Evolutionary conservation across 2,797 vertebrate genomes (phyloP).

Genomic region (Acrossocheilus wenchowensis): DNA sequence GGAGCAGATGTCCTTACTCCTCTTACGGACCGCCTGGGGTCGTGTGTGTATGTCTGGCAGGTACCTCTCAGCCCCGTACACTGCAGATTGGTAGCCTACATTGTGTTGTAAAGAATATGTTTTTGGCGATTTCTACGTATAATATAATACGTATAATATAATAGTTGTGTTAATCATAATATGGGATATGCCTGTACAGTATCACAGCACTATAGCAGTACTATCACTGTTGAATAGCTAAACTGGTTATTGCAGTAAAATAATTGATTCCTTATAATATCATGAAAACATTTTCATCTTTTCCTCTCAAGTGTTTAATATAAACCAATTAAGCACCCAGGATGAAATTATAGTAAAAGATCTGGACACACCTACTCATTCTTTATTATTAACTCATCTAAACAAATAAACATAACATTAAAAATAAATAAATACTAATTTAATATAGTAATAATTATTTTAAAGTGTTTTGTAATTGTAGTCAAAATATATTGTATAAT

Average conservation of each 20-base stretch:
- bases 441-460: too few relatives aligned
- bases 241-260: neutral
- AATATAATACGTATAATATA: too few relatives aligned
- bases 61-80: constrained; percentile 19
- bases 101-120: neutral
- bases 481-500: too few relatives aligned
- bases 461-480: too few relatives aligned
- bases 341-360: neutral
- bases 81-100: constrained; percentile 30
- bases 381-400: neutral
- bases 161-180: too few relatives aligned
- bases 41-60: constrained; percentile 7
- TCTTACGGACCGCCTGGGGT: constrained; percentile 22
- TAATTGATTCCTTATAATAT: neutral
- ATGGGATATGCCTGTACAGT: too few relatives aligned
- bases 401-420: neutral
- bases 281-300: neutral
- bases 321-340: neutral
- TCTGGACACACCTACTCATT: neutral
- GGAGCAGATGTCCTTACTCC: constrained; percentile 53
- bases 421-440: too few relatives aligned
- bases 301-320: neutral
- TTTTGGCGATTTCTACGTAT: too few relatives aligned
- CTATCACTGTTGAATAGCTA: too few relatives aligned
- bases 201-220: too few relatives aligned